Evolutionary conservation across 2,113 vertebrate genomes (phyloP), one percentile per base, ranked within the genome.

Genomic region (Alosa alosa): DNA sequence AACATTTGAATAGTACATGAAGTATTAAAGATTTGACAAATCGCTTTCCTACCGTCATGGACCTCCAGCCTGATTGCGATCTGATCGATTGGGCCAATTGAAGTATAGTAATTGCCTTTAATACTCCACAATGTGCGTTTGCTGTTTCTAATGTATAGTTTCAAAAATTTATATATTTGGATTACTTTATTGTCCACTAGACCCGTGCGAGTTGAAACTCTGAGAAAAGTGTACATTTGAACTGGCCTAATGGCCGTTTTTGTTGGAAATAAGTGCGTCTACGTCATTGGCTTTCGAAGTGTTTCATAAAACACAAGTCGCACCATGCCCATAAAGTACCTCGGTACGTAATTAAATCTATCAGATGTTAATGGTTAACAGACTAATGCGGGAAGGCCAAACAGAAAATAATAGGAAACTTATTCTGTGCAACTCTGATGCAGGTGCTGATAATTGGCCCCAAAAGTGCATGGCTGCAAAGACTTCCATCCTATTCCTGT

Each of bases 291-390:
- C 82, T 84, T 60, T 88, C 81, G 84, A 89, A 89, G 88, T 89
- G 88, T 89, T 89, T 89, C 88, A 89, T 89, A 87, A 78, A 78
- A 78, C 72, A 78, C 72, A 15, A 85, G 86, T 87, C 78, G 55
- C 57, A 81, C 41, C 68, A 46, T 41, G 36, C 41, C 82, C 88
- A 82, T 83, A 88, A 82, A 87, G 84, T 50, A 25, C 82, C 50
- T 75, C 17, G 82, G 75, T 64, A 81, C 18, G 82, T 84, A 87
- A 89, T 89, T 85, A 85, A 83, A 85, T 83, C 64, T 82, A 84
- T 87, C 88, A 87, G 72, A 87, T 89, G 88, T 85, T 87, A 85
- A 87, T 84, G 75, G 75, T 89, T 89, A 89, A 84, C 82, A 64
- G 52, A 64, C 47, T 49, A 83, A 52, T 52, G 39, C 72, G 13